A percentile compares a stretch with the other conserved stretches of the same genome.
phyloP scores from a whole-genome alignment of 2,797 vertebrate species.

The Squalus acanthias region DNA sequence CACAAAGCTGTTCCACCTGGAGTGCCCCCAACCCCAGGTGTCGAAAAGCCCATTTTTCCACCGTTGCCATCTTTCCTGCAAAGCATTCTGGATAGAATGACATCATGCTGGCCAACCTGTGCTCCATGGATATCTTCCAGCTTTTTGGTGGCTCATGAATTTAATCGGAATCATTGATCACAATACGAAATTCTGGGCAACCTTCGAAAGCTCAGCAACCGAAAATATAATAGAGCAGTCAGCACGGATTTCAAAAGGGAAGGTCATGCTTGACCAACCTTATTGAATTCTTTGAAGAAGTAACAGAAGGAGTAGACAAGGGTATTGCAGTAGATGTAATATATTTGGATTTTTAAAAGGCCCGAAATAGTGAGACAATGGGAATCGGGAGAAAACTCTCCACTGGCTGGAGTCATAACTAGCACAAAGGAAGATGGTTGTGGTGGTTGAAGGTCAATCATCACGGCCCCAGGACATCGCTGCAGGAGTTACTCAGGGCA shows the following conservation, averaged over 20 bases:
- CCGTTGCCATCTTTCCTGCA: background rate
- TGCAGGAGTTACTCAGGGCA: too few species aligned
- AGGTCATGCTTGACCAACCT: background rate
- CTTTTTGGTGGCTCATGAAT: background rate
- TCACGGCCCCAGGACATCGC: too few species aligned
- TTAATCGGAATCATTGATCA: background rate
- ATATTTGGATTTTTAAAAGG: background rate
- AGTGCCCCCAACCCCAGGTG: background rate
- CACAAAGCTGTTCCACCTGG: background rate
- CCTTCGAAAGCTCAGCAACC: background rate
- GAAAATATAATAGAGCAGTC: background rate
- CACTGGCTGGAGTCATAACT: too few species aligned
- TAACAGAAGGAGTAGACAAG: background rate
- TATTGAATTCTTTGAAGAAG: background rate
- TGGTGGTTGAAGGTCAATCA: too few species aligned
- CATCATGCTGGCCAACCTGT: background rate
- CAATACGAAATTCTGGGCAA: background rate
- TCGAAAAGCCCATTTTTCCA: background rate
- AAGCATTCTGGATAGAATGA: background rate
- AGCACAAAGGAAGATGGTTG: too few species aligned
- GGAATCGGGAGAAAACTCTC: too few species aligned
- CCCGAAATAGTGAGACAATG: background rate
- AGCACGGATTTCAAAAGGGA: background rate
- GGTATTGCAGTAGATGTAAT: background rate
- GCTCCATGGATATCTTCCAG: background rate